Percentiles rank a stretch among this genome's conserved stretches.
Evolutionary conservation across 2,113 vertebrate species (phyloP).

Genomic region (Pseudopodoces humilis): DNA sequence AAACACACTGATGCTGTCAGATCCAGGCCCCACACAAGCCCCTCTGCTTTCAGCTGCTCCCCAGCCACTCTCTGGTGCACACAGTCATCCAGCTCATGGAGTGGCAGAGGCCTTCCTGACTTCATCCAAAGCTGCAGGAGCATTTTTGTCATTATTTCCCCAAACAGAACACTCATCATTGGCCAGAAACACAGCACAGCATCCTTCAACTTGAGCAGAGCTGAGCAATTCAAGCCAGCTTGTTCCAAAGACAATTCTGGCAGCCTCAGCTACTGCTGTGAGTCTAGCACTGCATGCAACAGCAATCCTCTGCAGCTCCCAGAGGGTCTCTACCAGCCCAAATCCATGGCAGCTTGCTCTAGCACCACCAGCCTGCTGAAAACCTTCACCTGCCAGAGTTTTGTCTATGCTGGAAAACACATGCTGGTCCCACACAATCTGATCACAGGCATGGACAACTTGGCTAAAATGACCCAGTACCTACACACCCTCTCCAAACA

Average conservation of each 20-base stretch:
- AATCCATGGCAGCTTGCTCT: neutral
- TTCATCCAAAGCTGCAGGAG: neutral
- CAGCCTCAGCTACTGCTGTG: neutral
- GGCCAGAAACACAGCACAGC: neutral
- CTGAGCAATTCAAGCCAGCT: neutral
- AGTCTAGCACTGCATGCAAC: neutral
- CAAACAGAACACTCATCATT: neutral
- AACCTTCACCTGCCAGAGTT: neutral
- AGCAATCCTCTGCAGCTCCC: no score
- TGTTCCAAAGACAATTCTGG: neutral
- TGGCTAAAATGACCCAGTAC: neutral
- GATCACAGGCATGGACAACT: neutral
- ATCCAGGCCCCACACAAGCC: neutral
- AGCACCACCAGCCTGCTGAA: neutral
- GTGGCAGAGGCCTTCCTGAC: neutral
- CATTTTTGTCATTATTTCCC: neutral
- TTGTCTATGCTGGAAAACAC: neutral
- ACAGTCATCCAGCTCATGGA: neutral
- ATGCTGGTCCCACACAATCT: rapidly evolving
- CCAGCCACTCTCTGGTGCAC: neutral
- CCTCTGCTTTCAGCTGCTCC: neutral
- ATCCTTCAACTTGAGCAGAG: neutral
- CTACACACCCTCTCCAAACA: neutral
- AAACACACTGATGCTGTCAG: neutral
- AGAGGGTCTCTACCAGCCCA: rapidly evolving